These are phyloP conservation scores for Eristalis pertinax DNA, from an alignment of 2,888 invertebrate genomes.

Conservation along the genomic window DNA sequence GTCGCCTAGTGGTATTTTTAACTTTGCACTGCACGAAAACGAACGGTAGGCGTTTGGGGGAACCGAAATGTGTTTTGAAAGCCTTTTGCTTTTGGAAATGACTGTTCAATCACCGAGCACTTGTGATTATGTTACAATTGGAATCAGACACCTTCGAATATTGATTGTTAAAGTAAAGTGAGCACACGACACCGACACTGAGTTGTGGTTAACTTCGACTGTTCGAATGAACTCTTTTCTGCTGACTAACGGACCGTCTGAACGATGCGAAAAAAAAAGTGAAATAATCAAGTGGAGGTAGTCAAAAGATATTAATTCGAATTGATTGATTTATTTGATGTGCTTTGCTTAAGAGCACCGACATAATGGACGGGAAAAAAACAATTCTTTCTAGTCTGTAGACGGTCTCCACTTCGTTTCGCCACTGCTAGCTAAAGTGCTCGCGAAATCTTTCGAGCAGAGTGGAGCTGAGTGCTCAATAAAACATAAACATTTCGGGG, in stretches of 20 bases:
- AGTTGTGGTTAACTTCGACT: background rate
- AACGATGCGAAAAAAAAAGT: background rate
- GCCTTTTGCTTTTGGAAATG: conserved; percentile 29
- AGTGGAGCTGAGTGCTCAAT: too few relatives aligned
- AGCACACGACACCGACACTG: background rate
- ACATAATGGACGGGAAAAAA: background rate
- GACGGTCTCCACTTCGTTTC: too few relatives aligned
- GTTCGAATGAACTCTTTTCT: background rate
- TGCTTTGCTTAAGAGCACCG: background rate
- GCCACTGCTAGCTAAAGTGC: too few relatives aligned
- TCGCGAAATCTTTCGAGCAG: too few relatives aligned
- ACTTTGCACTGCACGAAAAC: conserved; percentile 10
- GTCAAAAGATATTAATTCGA: background rate
- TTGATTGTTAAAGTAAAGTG: background rate
- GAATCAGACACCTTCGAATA: background rate
- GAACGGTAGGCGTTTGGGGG: background rate
- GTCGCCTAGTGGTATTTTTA: conserved; percentile 60
- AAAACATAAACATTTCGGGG: too few relatives aligned
- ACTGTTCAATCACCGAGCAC: conserved; percentile 19
- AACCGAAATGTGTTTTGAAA: background rate
- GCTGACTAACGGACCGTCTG: background rate
- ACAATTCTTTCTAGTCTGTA: too few relatives aligned
- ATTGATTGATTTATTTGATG: background rate
- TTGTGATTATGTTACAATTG: background rate
- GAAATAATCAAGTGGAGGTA: background rate